These are phyloP conservation scores for Zelleria hepariella DNA, from an alignment of 2,888 invertebrate genomes.

Conservation along the genomic window DNA sequence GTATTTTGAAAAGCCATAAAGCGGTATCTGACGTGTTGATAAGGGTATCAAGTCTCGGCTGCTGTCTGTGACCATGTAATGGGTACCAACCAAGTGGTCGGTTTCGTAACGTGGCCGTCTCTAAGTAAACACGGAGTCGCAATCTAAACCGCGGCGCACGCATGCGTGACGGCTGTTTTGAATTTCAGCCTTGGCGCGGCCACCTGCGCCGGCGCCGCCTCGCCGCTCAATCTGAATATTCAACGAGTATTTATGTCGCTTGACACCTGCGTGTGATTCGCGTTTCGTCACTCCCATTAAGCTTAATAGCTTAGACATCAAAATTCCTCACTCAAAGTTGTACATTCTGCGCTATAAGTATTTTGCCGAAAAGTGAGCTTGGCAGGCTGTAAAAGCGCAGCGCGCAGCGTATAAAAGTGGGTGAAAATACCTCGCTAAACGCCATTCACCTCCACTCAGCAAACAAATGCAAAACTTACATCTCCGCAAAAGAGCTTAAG, in stretches of 20 bases:
- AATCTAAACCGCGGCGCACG: conserved; percentile 55
- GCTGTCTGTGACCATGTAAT: not conserved
- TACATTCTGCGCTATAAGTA: no score
- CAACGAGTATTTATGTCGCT: conserved; percentile 61
- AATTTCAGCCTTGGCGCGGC: conserved; percentile 72
- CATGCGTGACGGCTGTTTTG: conserved; percentile 71
- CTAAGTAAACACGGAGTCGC: conserved; percentile 23
- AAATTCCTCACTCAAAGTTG: not conserved
- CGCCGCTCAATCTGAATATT: conserved; percentile 69
- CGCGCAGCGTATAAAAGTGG: no score
- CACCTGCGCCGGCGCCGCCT: conserved; percentile 76
- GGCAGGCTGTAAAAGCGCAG: no score
- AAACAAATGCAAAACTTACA: not conserved
- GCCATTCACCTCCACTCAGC: not conserved
- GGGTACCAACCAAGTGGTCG: not conserved
- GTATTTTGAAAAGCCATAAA: not conserved
- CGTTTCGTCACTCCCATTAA: conserved; percentile 24
- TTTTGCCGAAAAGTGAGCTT: no score
- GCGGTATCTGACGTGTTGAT: not conserved
- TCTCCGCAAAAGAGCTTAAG: not conserved
- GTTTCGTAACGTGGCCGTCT: conserved; percentile 2
- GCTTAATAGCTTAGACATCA: not conserved
- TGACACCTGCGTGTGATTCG: conserved; percentile 60
- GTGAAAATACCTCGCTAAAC: no score
- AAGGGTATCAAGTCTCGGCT: not conserved